Conservation (phyloP, 23 tunicate species). For the Styela plicata region DNA sequence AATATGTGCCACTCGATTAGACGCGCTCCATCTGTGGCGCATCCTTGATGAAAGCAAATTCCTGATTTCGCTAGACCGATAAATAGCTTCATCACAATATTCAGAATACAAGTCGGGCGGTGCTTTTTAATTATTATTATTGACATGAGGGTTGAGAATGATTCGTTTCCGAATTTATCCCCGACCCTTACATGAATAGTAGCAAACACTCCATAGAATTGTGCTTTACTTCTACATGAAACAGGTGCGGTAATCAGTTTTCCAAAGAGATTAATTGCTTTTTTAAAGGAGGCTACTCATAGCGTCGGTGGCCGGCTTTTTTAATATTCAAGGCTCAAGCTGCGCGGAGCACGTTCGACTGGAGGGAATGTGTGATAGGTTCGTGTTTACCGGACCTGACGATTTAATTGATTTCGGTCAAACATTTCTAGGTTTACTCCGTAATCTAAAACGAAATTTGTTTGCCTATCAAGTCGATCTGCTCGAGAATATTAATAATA, state of each 20-base stretch:
- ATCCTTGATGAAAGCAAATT: too few species aligned
- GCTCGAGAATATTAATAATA: constrained; percentile 16
- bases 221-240: background rate
- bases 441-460: constrained; percentile 2
- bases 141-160: too few species aligned
- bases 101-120: too few species aligned
- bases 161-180: too few species aligned
- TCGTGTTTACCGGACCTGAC: constrained; percentile 18
- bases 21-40: too few species aligned
- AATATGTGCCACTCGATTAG: too few species aligned
- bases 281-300: constrained; percentile 30
- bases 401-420: constrained; percentile 9
- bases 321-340: constrained; percentile 11
- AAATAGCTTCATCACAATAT: too few species aligned
- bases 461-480: background rate
- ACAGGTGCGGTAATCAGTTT: constrained; percentile 47
- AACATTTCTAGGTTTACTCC: constrained; percentile 13
- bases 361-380: constrained; percentile 22
- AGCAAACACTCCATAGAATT: too few species aligned
- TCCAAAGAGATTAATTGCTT: constrained; percentile 32
- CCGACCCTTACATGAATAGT: too few species aligned
- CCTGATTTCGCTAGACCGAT: too few species aligned
- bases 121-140: too few species aligned
- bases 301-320: constrained; percentile 15
- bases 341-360: constrained; percentile 24